phyloP scores from a whole-genome alignment of 2,888 invertebrate species.

The Parapristionchus giblindavisi region DNA sequence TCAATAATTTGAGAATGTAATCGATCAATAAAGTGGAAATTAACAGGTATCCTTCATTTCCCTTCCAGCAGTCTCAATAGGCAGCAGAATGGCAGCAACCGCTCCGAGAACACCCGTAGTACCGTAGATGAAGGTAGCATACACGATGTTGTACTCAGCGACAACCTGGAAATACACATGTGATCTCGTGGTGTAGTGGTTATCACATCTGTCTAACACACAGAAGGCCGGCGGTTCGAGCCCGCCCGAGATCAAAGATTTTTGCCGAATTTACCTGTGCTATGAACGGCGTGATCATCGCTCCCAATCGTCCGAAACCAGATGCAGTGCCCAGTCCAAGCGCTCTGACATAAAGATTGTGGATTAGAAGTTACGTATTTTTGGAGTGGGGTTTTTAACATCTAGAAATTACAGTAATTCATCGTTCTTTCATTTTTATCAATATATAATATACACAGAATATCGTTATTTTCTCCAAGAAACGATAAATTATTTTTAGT shows the following conservation, averaged over 20 bases:
- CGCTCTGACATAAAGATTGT: slow-evolving; percentile 76
- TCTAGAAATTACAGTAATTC: too few species aligned
- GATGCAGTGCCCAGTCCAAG: slow-evolving; percentile 90
- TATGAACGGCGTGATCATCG: slow-evolving; percentile 90
- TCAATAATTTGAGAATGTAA: too few species aligned
- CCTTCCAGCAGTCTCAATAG: slow-evolving; percentile 84
- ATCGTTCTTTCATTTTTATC: too few species aligned
- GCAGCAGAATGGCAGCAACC: slow-evolving; percentile 80
- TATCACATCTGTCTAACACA: slow-evolving; percentile 68
- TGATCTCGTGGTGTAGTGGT: too few species aligned
- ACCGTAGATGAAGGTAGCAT: slow-evolving; percentile 82
- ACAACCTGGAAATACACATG: slow-evolving; percentile 78
- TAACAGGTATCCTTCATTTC: slow-evolving; percentile 71
- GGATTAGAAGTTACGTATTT: too few species aligned
- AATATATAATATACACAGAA: too few species aligned
- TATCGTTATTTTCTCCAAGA: too few species aligned
- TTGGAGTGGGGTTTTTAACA: too few species aligned
- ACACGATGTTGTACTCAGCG: slow-evolving; percentile 79
- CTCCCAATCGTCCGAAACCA: slow-evolving; percentile 87
- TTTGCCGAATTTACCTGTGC: slow-evolving; percentile 72
- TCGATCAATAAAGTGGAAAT: too few species aligned
- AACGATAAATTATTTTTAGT: background rate
- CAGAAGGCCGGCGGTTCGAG: slow-evolving; percentile 67
- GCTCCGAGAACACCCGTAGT: slow-evolving; percentile 80
- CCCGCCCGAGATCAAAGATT: slow-evolving; percentile 62